These are phyloP conservation scores for Bombus waltoni DNA, from an alignment of 1,140 invertebrate genomes.

Conservation along the genomic window DNA sequence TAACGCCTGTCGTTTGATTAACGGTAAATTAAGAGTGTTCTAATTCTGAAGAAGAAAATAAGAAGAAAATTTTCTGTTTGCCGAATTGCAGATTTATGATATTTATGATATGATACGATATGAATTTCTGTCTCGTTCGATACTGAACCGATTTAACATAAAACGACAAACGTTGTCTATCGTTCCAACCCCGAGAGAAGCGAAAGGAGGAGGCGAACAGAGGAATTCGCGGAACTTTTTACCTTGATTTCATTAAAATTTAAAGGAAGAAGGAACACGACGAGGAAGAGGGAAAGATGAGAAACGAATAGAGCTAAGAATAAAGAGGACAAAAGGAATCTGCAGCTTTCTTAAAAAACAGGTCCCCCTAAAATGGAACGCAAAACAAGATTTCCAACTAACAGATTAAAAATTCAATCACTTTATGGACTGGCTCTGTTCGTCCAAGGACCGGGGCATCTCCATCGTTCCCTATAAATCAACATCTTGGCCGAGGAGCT, in stretches of 20 bases:
- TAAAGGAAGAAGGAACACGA: no score
- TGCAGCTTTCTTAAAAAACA: not conserved
- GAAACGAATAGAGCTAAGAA: not conserved
- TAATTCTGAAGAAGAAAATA: not conserved
- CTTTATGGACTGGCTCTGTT: not conserved
- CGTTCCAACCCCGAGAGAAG: not conserved
- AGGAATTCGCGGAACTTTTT: no score
- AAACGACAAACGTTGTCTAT: not conserved
- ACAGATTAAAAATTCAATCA: constrained; percentile 7
- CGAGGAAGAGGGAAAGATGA: not conserved
- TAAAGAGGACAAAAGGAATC: not conserved
- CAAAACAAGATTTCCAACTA: not conserved
- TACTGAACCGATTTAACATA: no score
- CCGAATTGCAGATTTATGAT: no score
- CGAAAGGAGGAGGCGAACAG: no score
- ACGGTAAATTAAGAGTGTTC: not conserved
- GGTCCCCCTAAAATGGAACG: not conserved
- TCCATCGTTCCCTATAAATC: constrained; percentile 49
- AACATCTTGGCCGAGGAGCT: constrained; percentile 37
- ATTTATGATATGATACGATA: no score
- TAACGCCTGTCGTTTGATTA: not conserved
- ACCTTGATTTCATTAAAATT: no score
- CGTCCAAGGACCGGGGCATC: no score
- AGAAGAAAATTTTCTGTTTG: not conserved
- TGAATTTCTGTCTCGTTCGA: no score